Evolutionary conservation across 2,797 vertebrate genomes (phyloP), one percentile per base, ranked within the genome.

Genomic region (Myotis daubentonii): DNA sequence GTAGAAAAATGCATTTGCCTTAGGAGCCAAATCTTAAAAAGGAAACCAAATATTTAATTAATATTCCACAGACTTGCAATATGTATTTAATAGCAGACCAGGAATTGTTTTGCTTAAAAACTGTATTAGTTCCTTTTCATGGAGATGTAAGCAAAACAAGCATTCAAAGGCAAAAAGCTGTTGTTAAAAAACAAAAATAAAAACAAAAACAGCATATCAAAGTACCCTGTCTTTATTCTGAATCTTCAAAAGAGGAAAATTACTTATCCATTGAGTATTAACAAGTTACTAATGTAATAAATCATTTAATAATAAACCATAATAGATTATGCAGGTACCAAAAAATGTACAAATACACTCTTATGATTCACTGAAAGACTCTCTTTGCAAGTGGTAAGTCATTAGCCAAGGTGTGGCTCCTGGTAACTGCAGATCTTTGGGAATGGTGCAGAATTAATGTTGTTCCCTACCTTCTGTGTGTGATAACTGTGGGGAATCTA

Each of bases 211-310:
- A 41, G 36, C 20, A 60, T 25, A 12, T 62, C 5, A 68, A 33
- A 20, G 0, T 71, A 55, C 30, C 55, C 60, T 76, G 53, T 53
- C 57, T 95, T 70, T 87, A 84, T 95, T 79, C 89, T 89, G 60
- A 88, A 53, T 85, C 19, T 84, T 87, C 44, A 13, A 72, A 74
- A 74, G 78, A 62, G 49, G 53, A 93, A 85, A 92, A 92, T 33
- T 62, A 84, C 16, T 90, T 80, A 76, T 47, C 57, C 53, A 65
- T 65, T 25, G 76, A 87, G 33, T 80, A 81, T 55, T 80, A 76
- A 89, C 33, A 89, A 72, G 38, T 84, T 87, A 28, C n/a, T 80
- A 89, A 91, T 72, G 81, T 71, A 66, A 71, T 90, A 30, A 92
- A 76, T 87, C 47, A 71, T 60, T 28, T 38, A 65, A 51, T 84